Evolutionary conservation across 1,140 invertebrate species (phyloP).

Genomic region (Mizuhopecten yessoensis): DNA sequence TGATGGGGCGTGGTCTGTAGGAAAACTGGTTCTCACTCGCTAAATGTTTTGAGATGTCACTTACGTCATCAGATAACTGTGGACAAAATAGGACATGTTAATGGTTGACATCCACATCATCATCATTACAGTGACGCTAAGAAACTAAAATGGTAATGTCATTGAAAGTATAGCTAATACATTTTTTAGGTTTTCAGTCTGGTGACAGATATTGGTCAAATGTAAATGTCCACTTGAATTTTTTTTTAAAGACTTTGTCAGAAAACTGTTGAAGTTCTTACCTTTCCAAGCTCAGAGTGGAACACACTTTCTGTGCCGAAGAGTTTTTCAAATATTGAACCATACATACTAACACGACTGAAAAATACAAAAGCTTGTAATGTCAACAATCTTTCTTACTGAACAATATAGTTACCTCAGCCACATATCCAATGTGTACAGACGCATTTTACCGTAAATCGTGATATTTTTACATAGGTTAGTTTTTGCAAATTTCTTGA

Average conservation of each 20-base stretch:
- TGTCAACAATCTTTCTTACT: no score
- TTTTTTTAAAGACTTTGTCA: no score
- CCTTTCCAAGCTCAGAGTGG: conserved; percentile 73
- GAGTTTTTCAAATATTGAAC: conserved; percentile 68
- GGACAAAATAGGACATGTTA: conserved; percentile 41
- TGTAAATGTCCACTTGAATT: no score
- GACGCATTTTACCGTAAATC: no score
- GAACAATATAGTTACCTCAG: no score
- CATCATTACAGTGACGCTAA: not conserved
- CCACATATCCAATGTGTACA: no score
- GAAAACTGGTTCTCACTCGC: conserved; percentile 63
- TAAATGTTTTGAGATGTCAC: conserved; percentile 58
- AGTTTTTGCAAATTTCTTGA: no score
- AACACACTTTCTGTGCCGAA: conserved; percentile 75
- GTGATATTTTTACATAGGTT: no score
- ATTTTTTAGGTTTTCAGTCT: no score
- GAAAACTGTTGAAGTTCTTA: conserved; percentile 53
- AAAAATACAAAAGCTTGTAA: conserved; percentile 66
- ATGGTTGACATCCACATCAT: no score
- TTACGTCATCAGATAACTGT: conserved; percentile 62
- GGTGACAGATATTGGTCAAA: no score
- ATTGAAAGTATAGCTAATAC: no score
- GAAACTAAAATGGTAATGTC: not conserved
- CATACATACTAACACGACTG: conserved; percentile 78
- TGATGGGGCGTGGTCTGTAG: conserved; percentile 66